Percentiles rank a stretch among this genome's conserved stretches.
Evolutionary conservation across 2,113 vertebrate genomes (phyloP).

Genomic region (Trinectes maculatus): DNA sequence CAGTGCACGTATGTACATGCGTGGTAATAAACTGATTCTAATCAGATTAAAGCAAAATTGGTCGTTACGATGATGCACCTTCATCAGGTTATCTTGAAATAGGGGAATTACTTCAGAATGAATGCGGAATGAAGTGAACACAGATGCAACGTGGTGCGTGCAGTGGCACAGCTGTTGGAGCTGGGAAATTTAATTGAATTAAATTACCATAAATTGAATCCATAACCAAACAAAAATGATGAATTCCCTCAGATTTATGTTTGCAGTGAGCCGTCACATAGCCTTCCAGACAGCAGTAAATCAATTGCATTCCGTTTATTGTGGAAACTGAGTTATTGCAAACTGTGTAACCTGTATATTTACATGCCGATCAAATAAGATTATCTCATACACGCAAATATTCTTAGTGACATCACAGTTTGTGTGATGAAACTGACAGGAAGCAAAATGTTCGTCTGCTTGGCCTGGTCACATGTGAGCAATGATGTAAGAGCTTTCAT

Average conservation of each 20-base stretch:
- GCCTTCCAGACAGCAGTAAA: not conserved
- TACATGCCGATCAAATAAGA: not conserved
- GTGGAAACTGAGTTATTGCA: not conserved
- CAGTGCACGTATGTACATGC: not conserved
- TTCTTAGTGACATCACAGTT: not conserved
- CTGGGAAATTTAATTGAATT: constrained; percentile 18
- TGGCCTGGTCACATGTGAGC: not conserved
- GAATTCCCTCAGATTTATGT: constrained; percentile 9
- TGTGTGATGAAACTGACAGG: not conserved
- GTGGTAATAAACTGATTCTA: not conserved
- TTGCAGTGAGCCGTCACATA: not conserved
- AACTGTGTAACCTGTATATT: not conserved
- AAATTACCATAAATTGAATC: constrained; percentile 34
- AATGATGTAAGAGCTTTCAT: not conserved
- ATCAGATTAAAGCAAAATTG: constrained; percentile 5
- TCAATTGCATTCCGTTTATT: not conserved
- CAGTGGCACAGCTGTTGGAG: constrained; percentile 35
- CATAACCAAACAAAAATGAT: constrained; percentile 21
- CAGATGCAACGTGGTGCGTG: constrained; percentile 5
- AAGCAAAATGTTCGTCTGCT: not conserved
- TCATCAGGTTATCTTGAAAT: constrained; percentile 4
- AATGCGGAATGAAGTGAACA: constrained; percentile 29
- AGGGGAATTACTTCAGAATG: constrained; percentile 15
- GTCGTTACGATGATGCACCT: constrained; percentile 10
- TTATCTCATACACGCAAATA: not conserved